Evolutionary conservation across 2,113 vertebrate genomes (phyloP).

Genomic region (Rhinoderma darwinii): DNA sequence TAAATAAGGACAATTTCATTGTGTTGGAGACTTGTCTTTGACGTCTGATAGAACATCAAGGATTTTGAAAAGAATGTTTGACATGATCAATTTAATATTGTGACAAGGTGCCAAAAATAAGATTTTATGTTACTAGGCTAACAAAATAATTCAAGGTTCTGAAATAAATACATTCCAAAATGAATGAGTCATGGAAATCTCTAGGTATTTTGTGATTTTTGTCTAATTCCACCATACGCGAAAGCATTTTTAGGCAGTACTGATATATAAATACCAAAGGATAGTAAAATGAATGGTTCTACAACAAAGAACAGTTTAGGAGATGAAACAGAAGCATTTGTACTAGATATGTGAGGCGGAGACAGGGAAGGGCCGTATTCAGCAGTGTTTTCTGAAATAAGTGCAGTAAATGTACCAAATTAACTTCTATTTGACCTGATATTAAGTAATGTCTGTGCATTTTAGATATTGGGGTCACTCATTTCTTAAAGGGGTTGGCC

Average conservation of each 20-base stretch:
- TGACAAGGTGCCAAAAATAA: conserved; percentile 20
- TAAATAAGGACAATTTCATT: conserved; percentile 43
- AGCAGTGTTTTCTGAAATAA: background rate
- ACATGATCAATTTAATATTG: conserved; percentile 2
- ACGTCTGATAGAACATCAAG: background rate
- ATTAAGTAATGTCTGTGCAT: background rate
- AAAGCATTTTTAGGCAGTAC: background rate
- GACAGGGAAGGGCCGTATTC: background rate
- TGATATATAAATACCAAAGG: background rate
- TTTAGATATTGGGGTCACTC: too few species aligned
- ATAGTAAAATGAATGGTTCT: background rate
- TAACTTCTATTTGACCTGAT: background rate
- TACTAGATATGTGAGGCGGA: background rate
- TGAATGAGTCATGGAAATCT: background rate
- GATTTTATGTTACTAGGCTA: background rate
- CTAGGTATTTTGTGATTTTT: background rate
- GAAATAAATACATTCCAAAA: background rate
- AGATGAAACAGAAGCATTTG: background rate
- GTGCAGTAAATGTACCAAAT: too few species aligned
- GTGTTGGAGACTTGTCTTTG: conserved; percentile 9
- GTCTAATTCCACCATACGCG: background rate
- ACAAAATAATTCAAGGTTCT: background rate
- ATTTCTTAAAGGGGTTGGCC: too few species aligned
- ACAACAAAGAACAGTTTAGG: background rate
- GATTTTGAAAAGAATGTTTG: conserved; percentile 2